phyloP scores from a whole-genome alignment of 2,888 invertebrate genomes.

The Apotomis turbidana region DNA sequence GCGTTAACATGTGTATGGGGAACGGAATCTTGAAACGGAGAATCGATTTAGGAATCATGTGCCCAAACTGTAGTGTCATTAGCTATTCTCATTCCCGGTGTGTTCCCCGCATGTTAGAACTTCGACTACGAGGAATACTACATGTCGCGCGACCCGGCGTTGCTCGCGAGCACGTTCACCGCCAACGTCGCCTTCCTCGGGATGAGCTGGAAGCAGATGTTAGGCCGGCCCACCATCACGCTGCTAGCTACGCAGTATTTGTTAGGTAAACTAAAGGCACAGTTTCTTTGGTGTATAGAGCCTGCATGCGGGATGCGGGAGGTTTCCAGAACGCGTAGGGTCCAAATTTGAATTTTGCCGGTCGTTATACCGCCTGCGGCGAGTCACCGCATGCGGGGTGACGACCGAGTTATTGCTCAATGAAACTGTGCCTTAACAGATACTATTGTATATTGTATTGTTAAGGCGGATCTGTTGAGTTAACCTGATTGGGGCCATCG shows the following conservation, averaged over 20 bases:
- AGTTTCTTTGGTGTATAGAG: too few relatives aligned
- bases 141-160: conserved; percentile 97
- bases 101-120: conserved; percentile 85
- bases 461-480: neutral
- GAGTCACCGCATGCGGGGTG: too few relatives aligned
- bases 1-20: too few relatives aligned
- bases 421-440: conserved; percentile 4
- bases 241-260: conserved; percentile 93
- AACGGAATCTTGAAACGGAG: too few relatives aligned
- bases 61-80: neutral
- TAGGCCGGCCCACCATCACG: conserved; percentile 97
- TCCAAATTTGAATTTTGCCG: too few relatives aligned
- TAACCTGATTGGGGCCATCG: neutral
- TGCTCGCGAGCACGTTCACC: conserved; percentile 96
- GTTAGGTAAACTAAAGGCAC: conserved; percentile 86
- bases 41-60: neutral
- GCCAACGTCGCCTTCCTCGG: conserved; percentile 97
- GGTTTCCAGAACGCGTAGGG: too few relatives aligned
- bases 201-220: conserved; percentile 98
- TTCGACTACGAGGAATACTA: conserved; percentile 97
- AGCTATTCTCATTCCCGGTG: neutral
- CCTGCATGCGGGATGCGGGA: too few relatives aligned
- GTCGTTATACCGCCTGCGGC: too few relatives aligned
- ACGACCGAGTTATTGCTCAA: too few relatives aligned
- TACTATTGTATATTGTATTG: too few relatives aligned